Percentiles rank a stretch among this genome's conserved stretches.
Evolutionary conservation across 2,888 invertebrate species (phyloP).

Genomic region (Zele albiditarsus): DNA sequence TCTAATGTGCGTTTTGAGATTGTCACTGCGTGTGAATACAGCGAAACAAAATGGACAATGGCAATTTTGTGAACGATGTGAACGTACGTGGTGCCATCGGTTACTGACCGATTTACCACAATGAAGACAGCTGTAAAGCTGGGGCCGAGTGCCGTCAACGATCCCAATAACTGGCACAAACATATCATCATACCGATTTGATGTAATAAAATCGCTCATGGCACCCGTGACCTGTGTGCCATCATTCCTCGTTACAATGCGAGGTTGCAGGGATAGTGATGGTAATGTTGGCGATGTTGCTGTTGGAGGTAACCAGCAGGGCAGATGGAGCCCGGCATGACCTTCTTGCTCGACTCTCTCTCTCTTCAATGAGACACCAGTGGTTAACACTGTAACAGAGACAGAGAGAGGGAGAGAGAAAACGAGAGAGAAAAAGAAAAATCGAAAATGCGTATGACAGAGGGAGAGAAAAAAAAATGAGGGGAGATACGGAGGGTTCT

Average conservation of each 20-base stretch:
- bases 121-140: slow-evolving; percentile 77
- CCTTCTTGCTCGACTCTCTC: slow-evolving; percentile 64
- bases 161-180: slow-evolving; percentile 59
- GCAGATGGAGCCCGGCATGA: slow-evolving; percentile 63
- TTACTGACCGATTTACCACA: slow-evolving; percentile 81
- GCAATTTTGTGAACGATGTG: slow-evolving; percentile 79
- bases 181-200: slow-evolving; percentile 60
- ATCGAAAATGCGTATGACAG: slow-evolving; percentile 32
- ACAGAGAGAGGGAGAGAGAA: slow-evolving; percentile 62
- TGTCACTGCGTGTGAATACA: slow-evolving; percentile 79
- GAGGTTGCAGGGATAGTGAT: slow-evolving; percentile 57
- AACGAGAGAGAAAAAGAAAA: slow-evolving; percentile 57
- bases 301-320: slow-evolving; percentile 58
- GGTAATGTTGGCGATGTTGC: slow-evolving; percentile 39
- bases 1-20: slow-evolving; percentile 80
- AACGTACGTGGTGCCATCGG: slow-evolving; percentile 81
- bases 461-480: slow-evolving; percentile 45
- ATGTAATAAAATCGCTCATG: slow-evolving; percentile 30
- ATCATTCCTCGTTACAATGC: slow-evolving; percentile 56
- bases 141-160: slow-evolving; percentile 58
- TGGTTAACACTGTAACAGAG: slow-evolving; percentile 68
- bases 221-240: slow-evolving; percentile 46
- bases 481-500: slow-evolving; percentile 31
- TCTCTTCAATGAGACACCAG: slow-evolving; percentile 69
- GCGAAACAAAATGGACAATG: slow-evolving; percentile 79